These are phyloP conservation scores for Lathronympha strigana DNA, from an alignment of 2,888 invertebrate species.

Conservation along the genomic window DNA sequence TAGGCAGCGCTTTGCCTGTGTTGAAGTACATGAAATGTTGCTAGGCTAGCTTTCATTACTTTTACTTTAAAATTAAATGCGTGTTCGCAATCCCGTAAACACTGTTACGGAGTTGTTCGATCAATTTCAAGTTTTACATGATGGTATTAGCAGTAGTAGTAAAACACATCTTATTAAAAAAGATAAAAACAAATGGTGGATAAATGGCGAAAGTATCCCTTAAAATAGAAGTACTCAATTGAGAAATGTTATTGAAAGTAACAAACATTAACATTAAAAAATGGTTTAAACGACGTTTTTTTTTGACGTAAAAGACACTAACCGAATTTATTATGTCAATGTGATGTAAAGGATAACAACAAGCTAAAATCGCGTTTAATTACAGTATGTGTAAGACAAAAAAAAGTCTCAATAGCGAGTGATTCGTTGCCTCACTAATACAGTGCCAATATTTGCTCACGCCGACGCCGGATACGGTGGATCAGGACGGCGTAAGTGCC, in stretches of 20 bases:
- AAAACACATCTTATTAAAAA: no score
- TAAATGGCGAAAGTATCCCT: no score
- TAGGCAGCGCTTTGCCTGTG: neutral
- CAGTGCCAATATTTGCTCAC: slow-evolving; percentile 75
- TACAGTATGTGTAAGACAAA: slow-evolving; percentile 36
- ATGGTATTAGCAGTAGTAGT: no score
- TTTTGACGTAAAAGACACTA: no score
- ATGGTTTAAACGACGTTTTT: no score
- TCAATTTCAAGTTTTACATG: no score
- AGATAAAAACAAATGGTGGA: no score
- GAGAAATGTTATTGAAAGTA: no score
- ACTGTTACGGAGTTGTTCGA: no score
- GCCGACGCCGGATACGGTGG: slow-evolving; percentile 59
- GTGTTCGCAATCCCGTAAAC: neutral
- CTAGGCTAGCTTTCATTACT: neutral
- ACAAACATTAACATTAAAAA: no score
- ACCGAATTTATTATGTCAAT: neutral
- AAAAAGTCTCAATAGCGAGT: slow-evolving; percentile 51
- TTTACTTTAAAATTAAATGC: neutral
- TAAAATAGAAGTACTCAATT: no score
- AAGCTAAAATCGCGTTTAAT: slow-evolving; percentile 23
- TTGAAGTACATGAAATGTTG: neutral
- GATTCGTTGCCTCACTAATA: slow-evolving; percentile 73
- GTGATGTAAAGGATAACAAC: neutral
- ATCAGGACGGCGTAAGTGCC: slow-evolving; percentile 16